Base-by-base conservation (phyloP, 2,888 invertebrate species). In the Cosmia pyralina region DNA sequence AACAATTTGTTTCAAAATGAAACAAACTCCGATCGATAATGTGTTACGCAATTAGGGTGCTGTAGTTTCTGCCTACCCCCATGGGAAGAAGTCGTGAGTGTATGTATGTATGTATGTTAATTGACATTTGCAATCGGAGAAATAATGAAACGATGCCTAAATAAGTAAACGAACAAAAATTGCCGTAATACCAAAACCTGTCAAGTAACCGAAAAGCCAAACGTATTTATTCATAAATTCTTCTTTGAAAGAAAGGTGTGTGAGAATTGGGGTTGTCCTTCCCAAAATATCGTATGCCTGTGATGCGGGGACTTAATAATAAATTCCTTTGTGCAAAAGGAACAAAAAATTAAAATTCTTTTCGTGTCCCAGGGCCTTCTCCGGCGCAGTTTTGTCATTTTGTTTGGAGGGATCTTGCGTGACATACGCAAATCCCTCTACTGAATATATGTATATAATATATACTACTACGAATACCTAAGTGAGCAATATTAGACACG, bases 341-440 rank as follows among this genome's bases (percentile, higher is more conserved):
- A 93, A 92, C 91, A 92, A 93, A 93, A 94, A 94, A 94, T 95
- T 94, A 92, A 93, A 94, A 95, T 95, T 94, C 93, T 90, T 92
- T 90, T 87, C 94, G 88, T 92, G 94, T 93, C 86, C 87, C 90
- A 73, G 79, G 90, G 88, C 88, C 91, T 92, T 90, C 90, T 90
- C 89, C 87, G 84, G 88, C 90, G 91, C 92, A 93, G 92, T 94
- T 93, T 93, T 91, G 93, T 92, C 93, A 93, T 94, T 93, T 93
- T 92, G 91, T 92, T 94, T 90, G 87, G 88, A 89, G 88, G 91
- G 90, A 91, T 92, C 91, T 91, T 88, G 91, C 85, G 90, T 93
- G 92, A 92, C 92, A 91, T 93, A 93, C 90, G 90, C 90, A 92
- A 92, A 93, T 92, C 91, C 89, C 90, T 86, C 79, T 83, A 84